Percentiles rank a stretch among this genome's conserved stretches.
Conservation (phyloP, 2,113 vertebrate genomes). For the Anthoscopus minutus region DNA sequence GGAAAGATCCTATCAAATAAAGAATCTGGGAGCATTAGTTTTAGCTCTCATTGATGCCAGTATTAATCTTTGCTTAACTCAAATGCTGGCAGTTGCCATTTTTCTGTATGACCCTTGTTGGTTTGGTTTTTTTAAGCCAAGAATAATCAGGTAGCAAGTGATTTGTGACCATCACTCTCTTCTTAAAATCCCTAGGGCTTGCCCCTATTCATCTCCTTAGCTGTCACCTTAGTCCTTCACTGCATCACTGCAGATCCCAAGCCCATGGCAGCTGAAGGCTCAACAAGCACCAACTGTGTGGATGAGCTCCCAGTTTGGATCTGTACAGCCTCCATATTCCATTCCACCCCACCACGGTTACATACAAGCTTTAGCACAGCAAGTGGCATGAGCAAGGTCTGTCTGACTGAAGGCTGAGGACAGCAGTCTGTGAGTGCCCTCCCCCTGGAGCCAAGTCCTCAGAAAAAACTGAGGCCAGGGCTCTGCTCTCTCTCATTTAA, state of each 20-base stretch:
- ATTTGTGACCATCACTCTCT: neutral
- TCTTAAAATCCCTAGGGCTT: neutral
- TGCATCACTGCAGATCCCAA: neutral
- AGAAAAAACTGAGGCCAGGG: neutral
- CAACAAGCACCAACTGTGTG: accelerated
- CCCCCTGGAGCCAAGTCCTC: neutral
- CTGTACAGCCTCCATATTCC: neutral
- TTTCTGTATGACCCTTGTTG: neutral
- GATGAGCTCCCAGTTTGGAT: neutral
- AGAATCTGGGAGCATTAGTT: neutral
- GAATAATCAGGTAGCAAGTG: neutral
- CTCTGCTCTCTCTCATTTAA: neutral
- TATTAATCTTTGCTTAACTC: neutral
- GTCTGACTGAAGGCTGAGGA: neutral
- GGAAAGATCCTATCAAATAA: neutral
- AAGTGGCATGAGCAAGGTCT: neutral
- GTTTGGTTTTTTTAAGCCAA: neutral
- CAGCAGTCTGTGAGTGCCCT: neutral
- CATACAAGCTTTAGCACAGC: neutral
- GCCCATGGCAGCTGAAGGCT: neutral
- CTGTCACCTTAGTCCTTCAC: neutral
- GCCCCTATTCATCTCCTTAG: neutral
- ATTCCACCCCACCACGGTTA: neutral
- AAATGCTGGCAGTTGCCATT: neutral
- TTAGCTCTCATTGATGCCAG: neutral